Conservation (phyloP, 1,140 invertebrate species). For the Samia ricini region DNA sequence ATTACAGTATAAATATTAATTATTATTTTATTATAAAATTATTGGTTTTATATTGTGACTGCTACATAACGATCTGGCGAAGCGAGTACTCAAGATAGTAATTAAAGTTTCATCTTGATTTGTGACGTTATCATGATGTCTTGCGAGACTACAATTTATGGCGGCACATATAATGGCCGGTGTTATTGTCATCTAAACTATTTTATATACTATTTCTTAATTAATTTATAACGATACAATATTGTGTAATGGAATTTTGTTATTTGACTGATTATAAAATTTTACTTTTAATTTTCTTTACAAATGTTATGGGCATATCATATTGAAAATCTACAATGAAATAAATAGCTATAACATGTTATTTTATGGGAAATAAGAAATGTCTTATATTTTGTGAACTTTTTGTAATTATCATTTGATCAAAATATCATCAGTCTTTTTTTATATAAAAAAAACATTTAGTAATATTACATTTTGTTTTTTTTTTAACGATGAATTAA, state of each 20-base stretch:
- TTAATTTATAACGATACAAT: conserved; percentile 1
- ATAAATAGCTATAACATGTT: background rate
- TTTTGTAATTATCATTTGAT: too few relatives aligned
- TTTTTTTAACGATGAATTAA: too few relatives aligned
- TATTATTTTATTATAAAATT: background rate
- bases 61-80: background rate
- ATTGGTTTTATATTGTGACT: background rate
- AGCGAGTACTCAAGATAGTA: conserved; percentile 17
- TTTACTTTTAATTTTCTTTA: background rate
- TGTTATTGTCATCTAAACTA: conserved; percentile 17
- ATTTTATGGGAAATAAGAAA: background rate
- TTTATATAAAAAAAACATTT: too few relatives aligned
- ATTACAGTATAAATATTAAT: background rate
- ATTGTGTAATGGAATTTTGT: background rate
- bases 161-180: conserved; percentile 28
- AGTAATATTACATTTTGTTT: too few relatives aligned
- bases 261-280: background rate
- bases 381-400: too few relatives aligned
- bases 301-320: background rate
- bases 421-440: too few relatives aligned
- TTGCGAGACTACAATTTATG: conserved; percentile 37
- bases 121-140: conserved; percentile 45
- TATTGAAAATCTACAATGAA: too few relatives aligned
- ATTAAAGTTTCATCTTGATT: conserved; percentile 47
- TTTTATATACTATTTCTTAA: conserved; percentile 8